phyloP scores from a whole-genome alignment of 2,797 vertebrate species.

The Acestrorhynchus altus region DNA sequence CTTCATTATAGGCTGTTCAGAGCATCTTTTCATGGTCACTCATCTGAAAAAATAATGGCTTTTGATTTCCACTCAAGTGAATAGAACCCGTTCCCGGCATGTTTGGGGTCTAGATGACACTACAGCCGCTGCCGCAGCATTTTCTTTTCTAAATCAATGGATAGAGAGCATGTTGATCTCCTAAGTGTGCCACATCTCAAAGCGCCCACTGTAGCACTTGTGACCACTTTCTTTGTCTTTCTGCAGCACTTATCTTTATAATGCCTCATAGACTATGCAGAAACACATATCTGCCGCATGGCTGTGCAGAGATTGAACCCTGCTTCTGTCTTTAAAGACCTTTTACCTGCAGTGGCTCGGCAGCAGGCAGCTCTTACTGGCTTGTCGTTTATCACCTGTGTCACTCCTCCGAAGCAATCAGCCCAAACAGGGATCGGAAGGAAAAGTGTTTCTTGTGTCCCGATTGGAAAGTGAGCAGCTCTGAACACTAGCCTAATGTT shows the following conservation, averaged over 20 bases:
- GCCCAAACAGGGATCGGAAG: conserved; percentile 15
- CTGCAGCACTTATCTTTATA: not conserved
- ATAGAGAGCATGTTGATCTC: not conserved
- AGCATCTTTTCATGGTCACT: conserved; percentile 28
- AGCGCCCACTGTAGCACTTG: not conserved
- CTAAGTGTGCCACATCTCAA: conserved; percentile 18
- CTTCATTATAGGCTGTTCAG: conserved; percentile 10
- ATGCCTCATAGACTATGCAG: not conserved
- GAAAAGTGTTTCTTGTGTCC: conserved; percentile 17
- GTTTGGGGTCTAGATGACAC: conserved; percentile 10
- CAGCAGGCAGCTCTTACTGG: conserved; percentile 15
- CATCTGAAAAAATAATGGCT: conserved; percentile 31
- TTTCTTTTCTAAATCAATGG: not conserved
- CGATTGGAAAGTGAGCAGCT: conserved; percentile 18
- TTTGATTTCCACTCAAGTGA: conserved; percentile 13
- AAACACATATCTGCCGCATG: not conserved
- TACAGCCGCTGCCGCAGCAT: not conserved
- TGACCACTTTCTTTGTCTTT: not conserved
- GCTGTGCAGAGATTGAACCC: not conserved
- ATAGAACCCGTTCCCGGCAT: not conserved
- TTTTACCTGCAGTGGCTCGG: not conserved
- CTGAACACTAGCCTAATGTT: not conserved
- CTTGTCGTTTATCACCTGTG: conserved; percentile 32
- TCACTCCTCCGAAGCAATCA: conserved; percentile 27
- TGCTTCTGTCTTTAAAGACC: not conserved